phyloP scores from a whole-genome alignment of 2,113 vertebrate genomes.

The Lophotis ruficrista region DNA sequence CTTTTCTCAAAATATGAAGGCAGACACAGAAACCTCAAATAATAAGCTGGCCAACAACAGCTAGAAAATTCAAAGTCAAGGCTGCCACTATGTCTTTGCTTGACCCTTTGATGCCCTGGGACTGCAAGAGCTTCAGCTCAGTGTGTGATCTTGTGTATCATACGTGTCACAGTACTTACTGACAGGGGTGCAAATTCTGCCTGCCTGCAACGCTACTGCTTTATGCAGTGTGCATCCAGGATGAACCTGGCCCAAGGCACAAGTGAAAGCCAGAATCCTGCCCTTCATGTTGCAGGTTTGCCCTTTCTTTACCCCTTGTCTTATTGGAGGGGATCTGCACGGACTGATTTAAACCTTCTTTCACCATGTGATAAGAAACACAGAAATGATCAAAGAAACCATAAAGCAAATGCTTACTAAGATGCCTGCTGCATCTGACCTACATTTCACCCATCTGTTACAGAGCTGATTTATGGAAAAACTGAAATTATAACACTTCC shows the following conservation, averaged over 20 bases:
- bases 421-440: slow-evolving; percentile 62
- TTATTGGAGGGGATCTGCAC: not conserved
- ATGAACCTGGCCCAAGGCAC: not conserved
- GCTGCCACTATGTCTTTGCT: not conserved
- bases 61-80: not conserved
- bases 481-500: slow-evolving; percentile 36
- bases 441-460: slow-evolving; percentile 69
- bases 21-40: not conserved
- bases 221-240: not conserved
- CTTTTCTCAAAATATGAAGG: not conserved
- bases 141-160: not conserved
- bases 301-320: not conserved
- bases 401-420: slow-evolving; percentile 48
- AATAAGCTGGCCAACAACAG: not conserved
- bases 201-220: not conserved
- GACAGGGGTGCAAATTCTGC: not conserved
- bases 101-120: not conserved
- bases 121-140: not conserved
- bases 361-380: not conserved
- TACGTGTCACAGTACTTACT: not conserved
- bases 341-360: not conserved
- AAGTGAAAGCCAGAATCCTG: not conserved
- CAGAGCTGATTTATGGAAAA: slow-evolving; percentile 56
- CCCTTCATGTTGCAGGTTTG: not conserved
- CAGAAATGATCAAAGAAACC: slow-evolving; percentile 23